phyloP scores from a whole-genome alignment of 2,797 vertebrate species.

The Gymnodraco acuticeps region DNA sequence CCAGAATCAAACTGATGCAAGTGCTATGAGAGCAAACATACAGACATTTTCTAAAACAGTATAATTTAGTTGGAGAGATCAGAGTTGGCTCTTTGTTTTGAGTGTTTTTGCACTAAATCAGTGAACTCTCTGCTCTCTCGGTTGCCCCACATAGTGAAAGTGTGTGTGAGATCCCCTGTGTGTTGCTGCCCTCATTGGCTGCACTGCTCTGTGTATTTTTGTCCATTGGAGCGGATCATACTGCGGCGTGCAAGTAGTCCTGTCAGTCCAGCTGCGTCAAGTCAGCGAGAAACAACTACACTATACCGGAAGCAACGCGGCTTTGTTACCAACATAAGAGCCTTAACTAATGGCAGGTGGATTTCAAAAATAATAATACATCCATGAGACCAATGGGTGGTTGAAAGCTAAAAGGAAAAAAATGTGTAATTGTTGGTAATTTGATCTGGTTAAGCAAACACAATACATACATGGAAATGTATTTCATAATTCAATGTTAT shows the following conservation, averaged over 20 bases:
- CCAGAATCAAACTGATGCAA: neutral
- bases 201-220: constrained; percentile 78
- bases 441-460: too few relatives aligned
- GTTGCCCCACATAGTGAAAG: constrained; percentile 46
- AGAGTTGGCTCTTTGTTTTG: neutral
- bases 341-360: too few relatives aligned
- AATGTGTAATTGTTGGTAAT: too few relatives aligned
- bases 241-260: constrained; percentile 58
- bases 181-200: constrained; percentile 75
- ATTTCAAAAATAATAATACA: too few relatives aligned
- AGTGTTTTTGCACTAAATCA: constrained; percentile 6
- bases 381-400: too few relatives aligned
- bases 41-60: neutral
- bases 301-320: constrained; percentile 9
- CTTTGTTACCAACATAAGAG: constrained; percentile 49
- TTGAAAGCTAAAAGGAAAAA: too few relatives aligned
- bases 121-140: constrained; percentile 12
- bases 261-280: constrained; percentile 37
- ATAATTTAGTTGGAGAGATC: neutral
- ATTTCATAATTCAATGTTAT: too few relatives aligned
- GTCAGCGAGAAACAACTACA: neutral
- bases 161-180: constrained; percentile 63
- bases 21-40: neutral
- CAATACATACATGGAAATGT: too few relatives aligned
- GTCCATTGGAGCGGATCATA: constrained; percentile 64